Conservation (phyloP, 2,888 invertebrate genomes). For the Drosophila maculinotata region DNA sequence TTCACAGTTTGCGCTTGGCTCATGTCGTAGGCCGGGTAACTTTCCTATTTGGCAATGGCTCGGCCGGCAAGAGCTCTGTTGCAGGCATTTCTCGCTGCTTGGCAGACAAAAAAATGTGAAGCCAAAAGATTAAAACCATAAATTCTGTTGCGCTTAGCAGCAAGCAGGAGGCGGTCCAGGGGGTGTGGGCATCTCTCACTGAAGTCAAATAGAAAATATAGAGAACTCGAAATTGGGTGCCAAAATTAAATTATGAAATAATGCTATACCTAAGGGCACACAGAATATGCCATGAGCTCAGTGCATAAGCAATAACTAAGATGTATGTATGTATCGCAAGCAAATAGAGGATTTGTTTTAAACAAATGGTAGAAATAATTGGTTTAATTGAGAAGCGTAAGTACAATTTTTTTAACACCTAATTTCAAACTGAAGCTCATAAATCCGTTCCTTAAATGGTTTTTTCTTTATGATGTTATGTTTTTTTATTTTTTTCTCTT, state of each 20-base stretch:
- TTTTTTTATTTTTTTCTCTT: too few species aligned
- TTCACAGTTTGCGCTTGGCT: slow-evolving; percentile 42
- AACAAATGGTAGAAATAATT: not conserved
- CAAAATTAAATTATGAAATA: slow-evolving; percentile 45
- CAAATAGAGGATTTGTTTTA: not conserved
- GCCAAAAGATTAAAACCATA: slow-evolving; percentile 80
- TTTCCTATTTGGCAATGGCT: slow-evolving; percentile 45
- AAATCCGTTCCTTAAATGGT: too few species aligned
- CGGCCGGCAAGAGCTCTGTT: slow-evolving; percentile 32
- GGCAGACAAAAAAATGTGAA: slow-evolving; percentile 62
- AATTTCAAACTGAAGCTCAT: too few species aligned
- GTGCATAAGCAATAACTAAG: slow-evolving; percentile 3
- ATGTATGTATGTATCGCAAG: not conserved
- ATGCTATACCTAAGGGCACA: slow-evolving; percentile 17
- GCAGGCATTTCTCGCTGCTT: slow-evolving; percentile 45
- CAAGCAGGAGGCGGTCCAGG: slow-evolving; percentile 17
- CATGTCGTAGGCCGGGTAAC: slow-evolving; percentile 47
- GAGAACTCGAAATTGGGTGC: slow-evolving; percentile 20
- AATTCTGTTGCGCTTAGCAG: slow-evolving; percentile 65
- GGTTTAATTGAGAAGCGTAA: too few species aligned
- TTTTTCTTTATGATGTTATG: too few species aligned
- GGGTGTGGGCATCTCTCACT: slow-evolving; percentile 2
- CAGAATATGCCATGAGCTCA: not conserved
- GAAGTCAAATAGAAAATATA: slow-evolving; percentile 34
- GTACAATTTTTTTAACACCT: too few species aligned